Conservation (phyloP, 2,888 invertebrate species). For the Tipula vernalis region DNA sequence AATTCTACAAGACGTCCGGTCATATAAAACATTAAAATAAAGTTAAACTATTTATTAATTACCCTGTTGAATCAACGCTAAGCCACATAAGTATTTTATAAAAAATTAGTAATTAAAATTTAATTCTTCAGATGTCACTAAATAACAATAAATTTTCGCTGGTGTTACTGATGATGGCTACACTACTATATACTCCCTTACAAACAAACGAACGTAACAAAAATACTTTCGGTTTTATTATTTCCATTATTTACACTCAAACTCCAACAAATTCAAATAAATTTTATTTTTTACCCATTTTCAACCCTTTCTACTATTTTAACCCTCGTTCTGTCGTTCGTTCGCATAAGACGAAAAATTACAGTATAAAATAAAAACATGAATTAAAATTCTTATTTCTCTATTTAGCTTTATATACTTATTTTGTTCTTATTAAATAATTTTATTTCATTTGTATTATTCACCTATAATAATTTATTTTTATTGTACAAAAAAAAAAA, state of each 20-base stretch:
- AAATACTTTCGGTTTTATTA: not conserved
- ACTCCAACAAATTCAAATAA: not conserved
- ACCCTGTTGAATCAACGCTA: not conserved
- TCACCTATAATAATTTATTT: not conserved
- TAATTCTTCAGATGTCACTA: not conserved
- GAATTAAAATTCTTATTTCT: not conserved
- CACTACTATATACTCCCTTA: not conserved
- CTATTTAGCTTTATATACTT: not conserved
- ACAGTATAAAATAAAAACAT: not conserved
- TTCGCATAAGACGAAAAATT: not conserved
- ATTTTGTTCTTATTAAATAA: not conserved
- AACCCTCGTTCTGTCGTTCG: not conserved
- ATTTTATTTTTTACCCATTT: not conserved
- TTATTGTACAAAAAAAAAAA: not conserved
- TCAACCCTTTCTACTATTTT: not conserved
- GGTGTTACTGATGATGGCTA: not conserved
- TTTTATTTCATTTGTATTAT: not conserved
- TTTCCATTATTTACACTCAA: not conserved
- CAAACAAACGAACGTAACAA: not conserved
- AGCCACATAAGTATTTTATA: not conserved
- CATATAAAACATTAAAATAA: not conserved
- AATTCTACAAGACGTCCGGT: not conserved
- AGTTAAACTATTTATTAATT: not conserved
- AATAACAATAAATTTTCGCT: not conserved
- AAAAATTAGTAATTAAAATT: not conserved